Percentiles rank a stretch among this genome's conserved stretches.
Evolutionary conservation across 2,888 invertebrate genomes (phyloP).

Genomic region (Alentia gelatinosa): DNA sequence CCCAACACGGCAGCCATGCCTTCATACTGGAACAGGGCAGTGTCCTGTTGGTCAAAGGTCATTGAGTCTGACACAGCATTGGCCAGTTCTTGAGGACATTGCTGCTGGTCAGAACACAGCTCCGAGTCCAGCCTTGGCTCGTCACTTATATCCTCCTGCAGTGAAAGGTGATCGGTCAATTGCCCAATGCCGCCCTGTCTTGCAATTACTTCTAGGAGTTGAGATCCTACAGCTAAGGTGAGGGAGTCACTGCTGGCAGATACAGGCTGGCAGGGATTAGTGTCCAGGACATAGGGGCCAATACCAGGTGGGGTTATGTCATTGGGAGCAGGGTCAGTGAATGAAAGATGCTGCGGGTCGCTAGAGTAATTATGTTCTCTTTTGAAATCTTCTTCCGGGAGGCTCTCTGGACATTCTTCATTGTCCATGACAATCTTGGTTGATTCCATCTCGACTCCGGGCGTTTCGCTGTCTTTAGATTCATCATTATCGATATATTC

Average conservation of each 20-base stretch:
- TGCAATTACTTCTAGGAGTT: neutral
- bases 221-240: neutral
- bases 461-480: neutral
- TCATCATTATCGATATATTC: neutral
- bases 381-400: neutral
- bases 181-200: neutral
- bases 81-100: neutral
- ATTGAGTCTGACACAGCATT: neutral
- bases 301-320: neutral
- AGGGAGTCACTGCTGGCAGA: neutral
- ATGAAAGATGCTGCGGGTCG: neutral
- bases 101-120: too few species aligned
- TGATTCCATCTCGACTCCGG: neutral
- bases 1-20: neutral
- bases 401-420: neutral
- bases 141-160: neutral
- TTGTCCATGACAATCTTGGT: neutral
- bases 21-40: neutral
- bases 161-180: neutral
- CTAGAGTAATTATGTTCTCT: neutral
- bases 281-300: neutral
- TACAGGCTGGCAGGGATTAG: neutral
- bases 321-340: neutral
- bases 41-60: neutral
- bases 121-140: neutral